phyloP scores from a whole-genome alignment of 2,888 invertebrate genomes.

The Drosophila atroscutellata region DNA sequence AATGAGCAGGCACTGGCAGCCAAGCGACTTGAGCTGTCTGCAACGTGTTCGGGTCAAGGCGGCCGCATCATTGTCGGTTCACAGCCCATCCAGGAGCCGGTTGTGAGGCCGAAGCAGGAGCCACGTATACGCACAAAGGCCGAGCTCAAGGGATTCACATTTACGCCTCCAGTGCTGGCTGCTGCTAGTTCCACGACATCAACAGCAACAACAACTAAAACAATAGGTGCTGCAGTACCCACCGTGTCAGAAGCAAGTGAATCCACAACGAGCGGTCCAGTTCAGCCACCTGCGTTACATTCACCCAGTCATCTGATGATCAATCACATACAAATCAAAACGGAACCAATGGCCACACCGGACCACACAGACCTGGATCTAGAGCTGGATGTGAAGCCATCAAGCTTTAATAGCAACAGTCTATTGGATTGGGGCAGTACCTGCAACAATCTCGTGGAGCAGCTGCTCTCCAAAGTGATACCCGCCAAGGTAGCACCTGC shows the following conservation, averaged over 20 bases:
- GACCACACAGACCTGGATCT: constrained; percentile 38
- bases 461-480: constrained; percentile 86
- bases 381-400: constrained; percentile 42
- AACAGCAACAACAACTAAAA: constrained; percentile 24
- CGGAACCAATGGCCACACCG: constrained; percentile 48
- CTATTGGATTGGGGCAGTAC: constrained; percentile 88
- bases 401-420: constrained; percentile 38
- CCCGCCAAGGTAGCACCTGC: constrained; percentile 2
- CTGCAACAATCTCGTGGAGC: constrained; percentile 92
- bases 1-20: constrained; percentile 67
- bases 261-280: neutral
- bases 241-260: neutral
- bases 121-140: constrained; percentile 92
- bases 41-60: neutral
- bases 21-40: constrained; percentile 33
- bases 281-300: constrained; percentile 31
- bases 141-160: constrained; percentile 89
- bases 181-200: constrained; percentile 48
- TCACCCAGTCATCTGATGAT: constrained; percentile 44
- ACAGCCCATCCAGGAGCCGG: constrained; percentile 16
- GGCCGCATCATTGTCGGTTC: constrained; percentile 25
- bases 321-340: constrained; percentile 66
- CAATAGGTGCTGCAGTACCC: neutral
- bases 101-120: constrained; percentile 59
- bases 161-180: constrained; percentile 67